Percentiles rank a stretch among this genome's conserved stretches.
These are phyloP conservation scores for Trogon melanurus DNA, from an alignment of 2,113 vertebrate genomes.

Conservation along the genomic window DNA sequence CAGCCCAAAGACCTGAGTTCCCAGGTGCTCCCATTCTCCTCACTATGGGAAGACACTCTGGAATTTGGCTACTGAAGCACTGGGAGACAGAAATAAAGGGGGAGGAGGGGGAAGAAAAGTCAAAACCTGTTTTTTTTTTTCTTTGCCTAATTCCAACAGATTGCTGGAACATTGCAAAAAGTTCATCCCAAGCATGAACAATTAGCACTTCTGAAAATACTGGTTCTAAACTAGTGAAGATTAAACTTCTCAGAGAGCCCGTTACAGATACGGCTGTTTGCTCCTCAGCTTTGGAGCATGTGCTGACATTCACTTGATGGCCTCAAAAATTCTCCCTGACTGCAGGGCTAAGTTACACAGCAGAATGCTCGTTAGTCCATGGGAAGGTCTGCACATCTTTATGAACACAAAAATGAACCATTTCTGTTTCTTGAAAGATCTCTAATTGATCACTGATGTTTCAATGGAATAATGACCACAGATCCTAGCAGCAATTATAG, in stretches of 20 bases:
- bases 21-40: not conserved
- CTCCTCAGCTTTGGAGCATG: not conserved
- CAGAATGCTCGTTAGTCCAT: not conserved
- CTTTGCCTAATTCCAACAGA: not conserved
- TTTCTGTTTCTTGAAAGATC: not conserved
- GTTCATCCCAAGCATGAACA: not conserved
- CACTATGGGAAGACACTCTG: not conserved
- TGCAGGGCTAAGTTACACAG: not conserved
- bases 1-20: not conserved
- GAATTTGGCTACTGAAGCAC: not conserved
- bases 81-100: not conserved
- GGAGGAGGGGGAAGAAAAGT: no score
- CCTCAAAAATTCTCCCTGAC: not conserved
- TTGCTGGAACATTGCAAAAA: not conserved
- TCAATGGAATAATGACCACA: not conserved
- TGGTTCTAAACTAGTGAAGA: not conserved
- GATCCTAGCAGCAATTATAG: not conserved
- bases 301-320: not conserved
- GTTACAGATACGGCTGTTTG: not conserved
- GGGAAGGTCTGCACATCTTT: not conserved
- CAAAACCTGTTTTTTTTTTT: not conserved
- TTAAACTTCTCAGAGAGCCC: not conserved
- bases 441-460: not conserved
- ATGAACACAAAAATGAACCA: not conserved
- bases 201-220: not conserved